Percentiles rank a stretch among this genome's conserved stretches.
These are phyloP conservation scores for Monochamus saltuarius DNA, from an alignment of 1,140 invertebrate genomes.

Conservation along the genomic window DNA sequence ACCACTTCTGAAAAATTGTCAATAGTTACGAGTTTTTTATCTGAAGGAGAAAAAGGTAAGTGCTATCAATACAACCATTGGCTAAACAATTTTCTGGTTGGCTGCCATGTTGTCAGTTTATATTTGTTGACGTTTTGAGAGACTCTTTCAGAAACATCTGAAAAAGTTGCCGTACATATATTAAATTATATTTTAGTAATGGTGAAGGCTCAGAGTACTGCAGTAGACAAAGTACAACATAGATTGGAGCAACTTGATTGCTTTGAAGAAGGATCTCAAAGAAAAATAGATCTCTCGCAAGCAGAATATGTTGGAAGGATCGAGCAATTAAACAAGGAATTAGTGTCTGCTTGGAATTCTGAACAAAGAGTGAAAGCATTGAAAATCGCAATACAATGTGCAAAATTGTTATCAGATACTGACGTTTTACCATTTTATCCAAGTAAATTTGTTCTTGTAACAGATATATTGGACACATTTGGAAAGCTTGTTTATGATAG, in stretches of 20 bases:
- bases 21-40: constrained; percentile 84
- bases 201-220: constrained; percentile 74
- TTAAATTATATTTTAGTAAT: constrained; percentile 56
- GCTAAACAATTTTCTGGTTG: no score
- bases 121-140: no score
- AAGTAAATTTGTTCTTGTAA: constrained; percentile 95
- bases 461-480: constrained; percentile 94
- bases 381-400: constrained; percentile 96
- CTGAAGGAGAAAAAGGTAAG: constrained; percentile 76
- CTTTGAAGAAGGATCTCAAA: constrained; percentile 85
- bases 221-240: constrained; percentile 89
- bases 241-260: constrained; percentile 92
- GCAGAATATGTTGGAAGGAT: constrained; percentile 88
- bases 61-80: no score
- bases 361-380: constrained; percentile 94
- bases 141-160: no score
- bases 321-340: constrained; percentile 85
- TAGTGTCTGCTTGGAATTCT: constrained; percentile 86
- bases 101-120: no score
- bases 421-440: constrained; percentile 93
- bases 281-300: constrained; percentile 86
- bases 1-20: constrained; percentile 90
- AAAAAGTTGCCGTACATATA: no score
- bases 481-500: constrained; percentile 89
- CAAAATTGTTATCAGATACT: constrained; percentile 87